Evolutionary conservation across 2,113 vertebrate species (phyloP), one percentile per base, ranked within the genome.

Genomic region (Cariama cristata): DNA sequence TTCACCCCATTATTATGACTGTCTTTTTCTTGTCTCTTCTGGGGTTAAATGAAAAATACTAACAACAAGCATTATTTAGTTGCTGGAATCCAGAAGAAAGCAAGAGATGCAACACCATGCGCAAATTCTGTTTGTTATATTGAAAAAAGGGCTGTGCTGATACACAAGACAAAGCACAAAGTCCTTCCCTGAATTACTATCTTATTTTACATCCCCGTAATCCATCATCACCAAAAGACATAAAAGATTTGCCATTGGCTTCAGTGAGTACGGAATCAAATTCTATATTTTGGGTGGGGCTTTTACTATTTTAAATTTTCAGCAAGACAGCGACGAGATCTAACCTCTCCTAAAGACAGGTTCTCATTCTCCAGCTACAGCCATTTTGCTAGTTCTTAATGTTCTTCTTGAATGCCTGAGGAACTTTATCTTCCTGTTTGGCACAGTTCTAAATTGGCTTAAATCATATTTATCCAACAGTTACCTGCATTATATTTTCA

Each of bases 381-480:
- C 97, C 89, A 97, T 98, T 98, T 97, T 96, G 90, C 94, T 98
- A 96, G 97, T 93, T 97, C 98, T 98, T 95, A 97, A 97, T 98
- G 97, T 98, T 98, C 97, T 98, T 98, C 96, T 96, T 97, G 94
- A 98, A 98, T 97, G 95, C 97, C 95, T 93, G 91, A 88, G 96
- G 94, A 96, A 97, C 92, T 98, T 96, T 95, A 95, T 97, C 94
- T 98, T 98, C 98, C 96, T 97, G 86, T 97, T 97, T 98, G 98
- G 97, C 96, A 96, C 88, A 90, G 92, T 75, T 79, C 52, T 96
- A 98, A 96, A 97, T 98, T 97, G 96, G 96, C 96, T 96, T 97
- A 97, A 98, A 97, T 97, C 79, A 76, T 96, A 98, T 98, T 98
- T 97, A 97, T 98, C 97, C 94, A 97, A 95, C 64, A 94, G 97